A percentile compares a stretch with the other conserved stretches of the same genome.
These are phyloP conservation scores for Cotesia glomerata DNA, from an alignment of 1,140 invertebrate species.

Conservation along the genomic window DNA sequence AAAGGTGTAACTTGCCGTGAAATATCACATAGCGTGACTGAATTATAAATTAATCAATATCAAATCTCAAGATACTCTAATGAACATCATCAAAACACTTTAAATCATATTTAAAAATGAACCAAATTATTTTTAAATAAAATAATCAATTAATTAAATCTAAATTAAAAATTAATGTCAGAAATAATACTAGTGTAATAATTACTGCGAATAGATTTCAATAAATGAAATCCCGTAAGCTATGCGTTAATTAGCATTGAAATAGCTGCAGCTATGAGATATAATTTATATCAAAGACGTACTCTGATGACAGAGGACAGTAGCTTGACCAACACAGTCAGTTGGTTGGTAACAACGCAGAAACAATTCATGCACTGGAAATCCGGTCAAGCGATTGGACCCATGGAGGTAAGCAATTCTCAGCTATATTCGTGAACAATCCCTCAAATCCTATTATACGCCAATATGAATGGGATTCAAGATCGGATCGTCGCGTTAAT, in stretches of 20 bases:
- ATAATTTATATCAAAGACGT: slow-evolving; percentile 25
- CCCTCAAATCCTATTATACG: slow-evolving; percentile 26
- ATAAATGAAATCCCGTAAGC: slow-evolving; percentile 27
- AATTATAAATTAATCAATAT: too few species aligned
- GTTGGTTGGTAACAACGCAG: slow-evolving; percentile 29
- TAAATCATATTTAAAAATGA: too few species aligned
- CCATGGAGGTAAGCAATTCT: slow-evolving; percentile 18
- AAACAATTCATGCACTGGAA: slow-evolving; percentile 28
- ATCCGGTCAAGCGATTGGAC: slow-evolving; percentile 13
- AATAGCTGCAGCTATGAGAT: slow-evolving; percentile 19
- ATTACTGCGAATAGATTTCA: too few species aligned
- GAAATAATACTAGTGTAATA: too few species aligned
- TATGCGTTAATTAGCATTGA: slow-evolving; percentile 26
- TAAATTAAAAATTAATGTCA: too few species aligned
- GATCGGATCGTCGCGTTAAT: slow-evolving; percentile 26
- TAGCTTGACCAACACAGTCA: slow-evolving; percentile 1
- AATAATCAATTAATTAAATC: too few species aligned
- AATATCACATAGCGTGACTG: too few species aligned
- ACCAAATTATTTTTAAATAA: too few species aligned
- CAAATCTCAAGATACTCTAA: too few species aligned
- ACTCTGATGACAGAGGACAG: slow-evolving; percentile 9
- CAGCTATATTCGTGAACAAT: slow-evolving; percentile 21
- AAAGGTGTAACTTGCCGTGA: too few species aligned
- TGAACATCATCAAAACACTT: too few species aligned
- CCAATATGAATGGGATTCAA: slow-evolving; percentile 24